Percentiles rank a stretch among this genome's conserved stretches.
Evolutionary conservation across 2,113 vertebrate genomes (phyloP).

Genomic region (Caranx melampygus): DNA sequence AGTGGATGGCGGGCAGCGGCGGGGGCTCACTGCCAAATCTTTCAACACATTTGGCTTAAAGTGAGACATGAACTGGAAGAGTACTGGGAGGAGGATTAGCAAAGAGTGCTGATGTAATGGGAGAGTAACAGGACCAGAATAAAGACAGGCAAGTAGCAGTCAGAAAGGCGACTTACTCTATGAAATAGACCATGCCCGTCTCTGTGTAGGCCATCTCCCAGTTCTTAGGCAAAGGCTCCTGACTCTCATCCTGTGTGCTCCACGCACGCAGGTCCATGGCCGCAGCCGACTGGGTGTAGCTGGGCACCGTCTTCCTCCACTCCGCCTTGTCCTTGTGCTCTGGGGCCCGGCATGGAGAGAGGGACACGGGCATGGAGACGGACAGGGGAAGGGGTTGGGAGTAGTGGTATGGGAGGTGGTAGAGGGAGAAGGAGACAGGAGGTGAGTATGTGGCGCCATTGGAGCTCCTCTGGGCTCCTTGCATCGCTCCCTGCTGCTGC

Average conservation of each 20-base stretch:
- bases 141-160: conserved; percentile 21
- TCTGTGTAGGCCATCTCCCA: conserved; percentile 99
- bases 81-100: conserved; percentile 9
- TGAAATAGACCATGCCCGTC: conserved; percentile 98
- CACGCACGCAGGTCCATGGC: conserved; percentile 91
- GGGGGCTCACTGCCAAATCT: conserved; percentile 24
- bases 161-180: conserved; percentile 89
- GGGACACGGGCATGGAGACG: conserved; percentile 68
- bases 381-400: conserved; percentile 65
- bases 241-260: conserved; percentile 88
- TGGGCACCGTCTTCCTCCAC: conserved; percentile 94
- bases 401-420: conserved; percentile 64
- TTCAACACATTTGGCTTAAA: conserved; percentile 22
- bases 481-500: conserved; percentile 66
- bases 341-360: conserved; percentile 73
- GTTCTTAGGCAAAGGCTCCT: conserved; percentile 93
- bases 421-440: conserved; percentile 70
- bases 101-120: conserved; percentile 34
- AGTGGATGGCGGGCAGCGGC: neutral
- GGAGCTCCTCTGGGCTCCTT: conserved; percentile 72
- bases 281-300: conserved; percentile 92
- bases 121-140: conserved; percentile 26
- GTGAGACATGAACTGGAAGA: conserved; percentile 9
- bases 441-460: conserved; percentile 71
- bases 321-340: conserved; percentile 92